phyloP scores from a whole-genome alignment of 2,888 invertebrate species.

The Chrysomela aeneicollis region DNA sequence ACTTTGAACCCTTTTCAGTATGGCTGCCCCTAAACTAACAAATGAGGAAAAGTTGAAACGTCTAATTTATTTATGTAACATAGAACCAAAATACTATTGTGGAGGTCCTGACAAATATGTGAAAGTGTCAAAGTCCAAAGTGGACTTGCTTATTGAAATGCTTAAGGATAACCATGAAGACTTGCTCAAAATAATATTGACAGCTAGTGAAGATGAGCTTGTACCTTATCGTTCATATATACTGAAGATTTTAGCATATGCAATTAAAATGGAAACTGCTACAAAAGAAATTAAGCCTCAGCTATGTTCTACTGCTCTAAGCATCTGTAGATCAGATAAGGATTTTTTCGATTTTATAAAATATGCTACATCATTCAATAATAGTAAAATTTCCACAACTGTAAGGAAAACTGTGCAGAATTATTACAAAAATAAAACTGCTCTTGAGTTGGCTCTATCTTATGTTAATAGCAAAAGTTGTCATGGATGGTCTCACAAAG shows the following conservation, averaged over 20 bases:
- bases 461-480: constrained; percentile 70
- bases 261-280: constrained; percentile 25
- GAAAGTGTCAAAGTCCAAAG: constrained; percentile 19
- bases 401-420: constrained; percentile 68
- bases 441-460: constrained; percentile 69
- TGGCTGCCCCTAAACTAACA: constrained; percentile 36
- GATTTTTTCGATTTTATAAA: constrained; percentile 56
- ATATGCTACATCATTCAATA: constrained; percentile 43
- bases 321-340: constrained; percentile 70
- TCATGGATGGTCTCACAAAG: constrained; percentile 77
- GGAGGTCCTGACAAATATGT: constrained; percentile 50
- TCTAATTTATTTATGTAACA: constrained; percentile 49
- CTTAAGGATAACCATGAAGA: constrained; percentile 29
- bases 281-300: constrained; percentile 37
- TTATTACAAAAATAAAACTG: constrained; percentile 72
- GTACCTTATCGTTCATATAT: constrained; percentile 47
- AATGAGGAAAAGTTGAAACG: constrained; percentile 50
- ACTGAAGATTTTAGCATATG: constrained; percentile 48
- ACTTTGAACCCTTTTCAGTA: constrained; percentile 8
- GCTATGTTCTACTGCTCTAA: constrained; percentile 45
- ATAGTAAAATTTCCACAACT: constrained; percentile 44
- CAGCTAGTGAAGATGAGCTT: constrained; percentile 45
- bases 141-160: constrained; percentile 29
- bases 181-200: constrained; percentile 44
- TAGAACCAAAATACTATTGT: constrained; percentile 47